Percentiles rank a stretch among this genome's conserved stretches.
These are phyloP conservation scores for Aselliscus stoliczkanus DNA, from an alignment of 2,797 vertebrate genomes.

Conservation along the genomic window DNA sequence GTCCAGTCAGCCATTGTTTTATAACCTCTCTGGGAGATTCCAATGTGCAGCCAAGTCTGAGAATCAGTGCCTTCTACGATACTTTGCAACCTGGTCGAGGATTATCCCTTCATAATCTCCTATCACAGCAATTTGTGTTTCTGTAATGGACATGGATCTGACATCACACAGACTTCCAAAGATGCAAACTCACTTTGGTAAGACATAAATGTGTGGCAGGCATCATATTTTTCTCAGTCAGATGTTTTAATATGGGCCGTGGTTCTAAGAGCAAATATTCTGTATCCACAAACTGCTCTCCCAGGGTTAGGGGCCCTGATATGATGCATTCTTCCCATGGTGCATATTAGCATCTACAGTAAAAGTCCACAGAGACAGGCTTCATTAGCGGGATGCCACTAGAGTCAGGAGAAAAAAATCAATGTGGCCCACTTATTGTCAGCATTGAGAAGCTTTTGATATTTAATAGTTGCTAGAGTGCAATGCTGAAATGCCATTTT, in stretches of 20 bases:
- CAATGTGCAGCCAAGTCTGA: neutral
- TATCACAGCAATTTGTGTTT: neutral
- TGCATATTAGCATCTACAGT: neutral
- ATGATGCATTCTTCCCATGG: neutral
- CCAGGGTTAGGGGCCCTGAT: neutral
- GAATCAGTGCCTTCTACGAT: neutral
- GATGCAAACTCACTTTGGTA: neutral
- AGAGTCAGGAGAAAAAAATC: neutral
- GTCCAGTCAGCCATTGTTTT: neutral
- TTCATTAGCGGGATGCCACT: constrained; percentile 23
- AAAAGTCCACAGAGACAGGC: neutral
- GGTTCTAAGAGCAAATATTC: neutral
- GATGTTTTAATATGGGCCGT: neutral
- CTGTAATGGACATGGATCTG: neutral
- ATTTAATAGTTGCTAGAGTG: constrained; percentile 49
- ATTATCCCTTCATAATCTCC: neutral
- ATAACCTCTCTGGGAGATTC: neutral
- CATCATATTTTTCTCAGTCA: neutral
- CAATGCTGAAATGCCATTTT: constrained; percentile 39
- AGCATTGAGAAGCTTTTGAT: constrained; percentile 33
- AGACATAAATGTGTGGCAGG: neutral
- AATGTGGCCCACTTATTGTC: neutral
- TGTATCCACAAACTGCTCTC: neutral
- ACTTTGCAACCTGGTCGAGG: neutral
- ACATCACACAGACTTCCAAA: neutral